Conservation (phyloP, 1,140 invertebrate species). For the Apocrypta bakeri region DNA sequence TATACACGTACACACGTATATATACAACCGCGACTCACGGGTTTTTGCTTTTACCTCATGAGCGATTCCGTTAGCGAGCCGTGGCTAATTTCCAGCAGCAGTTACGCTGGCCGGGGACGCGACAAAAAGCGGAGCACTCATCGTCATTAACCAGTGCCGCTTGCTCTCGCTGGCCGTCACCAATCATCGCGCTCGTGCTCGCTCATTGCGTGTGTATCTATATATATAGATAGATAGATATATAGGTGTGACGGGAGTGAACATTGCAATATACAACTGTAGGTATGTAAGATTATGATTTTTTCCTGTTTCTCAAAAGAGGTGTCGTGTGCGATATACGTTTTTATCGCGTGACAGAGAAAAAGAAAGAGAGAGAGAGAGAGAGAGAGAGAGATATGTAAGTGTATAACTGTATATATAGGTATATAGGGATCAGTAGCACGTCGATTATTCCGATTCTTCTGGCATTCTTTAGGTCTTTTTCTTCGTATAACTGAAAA, state of each 20-base stretch:
- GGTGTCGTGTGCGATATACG: neutral
- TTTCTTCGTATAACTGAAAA: neutral
- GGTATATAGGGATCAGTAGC: conserved; percentile 45
- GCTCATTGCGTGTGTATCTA: neutral
- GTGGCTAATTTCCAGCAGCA: conserved; percentile 39
- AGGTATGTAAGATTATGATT: neutral
- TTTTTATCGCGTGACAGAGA: conserved; percentile 6
- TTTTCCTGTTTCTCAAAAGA: neutral
- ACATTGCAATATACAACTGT: neutral
- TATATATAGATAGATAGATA: neutral
- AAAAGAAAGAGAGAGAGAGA: neutral
- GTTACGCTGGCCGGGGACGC: conserved; percentile 7
- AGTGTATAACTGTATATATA: conserved; percentile 45
- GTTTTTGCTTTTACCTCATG: conserved; percentile 28
- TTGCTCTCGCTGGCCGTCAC: conserved; percentile 57
- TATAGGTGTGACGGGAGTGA: neutral
- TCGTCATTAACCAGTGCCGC: conserved; percentile 62
- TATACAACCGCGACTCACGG: neutral
- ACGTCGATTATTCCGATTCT: conserved; percentile 1
- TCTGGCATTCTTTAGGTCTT: neutral
- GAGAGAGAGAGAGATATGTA: too few relatives aligned
- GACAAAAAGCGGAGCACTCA: conserved; percentile 58
- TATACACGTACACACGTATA: neutral
- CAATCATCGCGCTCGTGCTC: conserved; percentile 56
- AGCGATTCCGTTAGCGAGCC: conserved; percentile 49